These are phyloP conservation scores for Leptopilina drosophilae DNA, from an alignment of 2,888 invertebrate species.

Conservation along the genomic window DNA sequence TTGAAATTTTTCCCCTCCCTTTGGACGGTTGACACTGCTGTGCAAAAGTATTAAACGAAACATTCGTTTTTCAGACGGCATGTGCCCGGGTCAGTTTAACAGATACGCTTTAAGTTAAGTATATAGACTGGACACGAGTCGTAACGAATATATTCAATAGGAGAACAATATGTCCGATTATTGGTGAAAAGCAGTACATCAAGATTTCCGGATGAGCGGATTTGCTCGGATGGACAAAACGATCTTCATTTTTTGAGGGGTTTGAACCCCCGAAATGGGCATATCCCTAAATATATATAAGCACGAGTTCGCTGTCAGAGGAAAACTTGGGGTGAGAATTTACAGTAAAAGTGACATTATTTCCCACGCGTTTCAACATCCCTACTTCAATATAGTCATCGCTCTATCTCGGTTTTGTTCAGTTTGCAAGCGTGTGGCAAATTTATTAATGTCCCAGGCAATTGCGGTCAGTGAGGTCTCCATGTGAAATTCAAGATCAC, in stretches of 20 bases:
- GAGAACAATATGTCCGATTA: slow-evolving; percentile 39
- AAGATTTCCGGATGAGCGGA: slow-evolving; percentile 27
- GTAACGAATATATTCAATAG: slow-evolving; percentile 30
- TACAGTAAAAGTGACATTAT: slow-evolving; percentile 24
- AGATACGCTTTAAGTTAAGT: slow-evolving; percentile 31
- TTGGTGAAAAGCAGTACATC: slow-evolving; percentile 35
- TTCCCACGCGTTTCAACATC: slow-evolving; percentile 34
- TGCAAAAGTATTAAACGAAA: slow-evolving; percentile 17
- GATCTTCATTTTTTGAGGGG: slow-evolving; percentile 34
- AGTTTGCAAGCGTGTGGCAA: slow-evolving; percentile 22
- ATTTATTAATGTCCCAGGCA: slow-evolving; percentile 37
- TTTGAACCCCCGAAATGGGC: slow-evolving; percentile 32
- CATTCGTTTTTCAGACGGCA: neutral
- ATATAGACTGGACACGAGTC: slow-evolving; percentile 29
- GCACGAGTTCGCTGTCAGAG: slow-evolving; percentile 31
- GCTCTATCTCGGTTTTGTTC: neutral
- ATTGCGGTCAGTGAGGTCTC: slow-evolving; percentile 30
- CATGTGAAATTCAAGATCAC: slow-evolving; percentile 23
- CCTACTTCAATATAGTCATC: neutral
- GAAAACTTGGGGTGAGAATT: slow-evolving; percentile 28
- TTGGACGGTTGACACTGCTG: neutral
- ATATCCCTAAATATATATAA: slow-evolving; percentile 20
- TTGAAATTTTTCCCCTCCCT: neutral
- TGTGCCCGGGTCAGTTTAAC: slow-evolving; percentile 15
- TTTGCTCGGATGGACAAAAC: slow-evolving; percentile 27